phyloP scores from a whole-genome alignment of 53 echinoderm and acorn worm genomes.

The Temnopleurus reevesii region DNA sequence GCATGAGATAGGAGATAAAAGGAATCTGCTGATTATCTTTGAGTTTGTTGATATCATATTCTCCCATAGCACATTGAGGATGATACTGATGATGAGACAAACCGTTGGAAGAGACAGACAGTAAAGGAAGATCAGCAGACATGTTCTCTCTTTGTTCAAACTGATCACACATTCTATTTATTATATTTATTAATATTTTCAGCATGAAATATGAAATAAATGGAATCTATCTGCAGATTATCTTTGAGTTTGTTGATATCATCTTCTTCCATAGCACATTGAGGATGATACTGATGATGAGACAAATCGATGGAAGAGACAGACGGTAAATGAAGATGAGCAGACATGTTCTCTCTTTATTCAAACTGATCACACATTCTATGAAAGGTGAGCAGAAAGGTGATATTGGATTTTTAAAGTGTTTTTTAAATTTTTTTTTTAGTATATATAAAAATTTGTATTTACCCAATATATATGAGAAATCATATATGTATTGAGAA shows the following conservation, averaged over 20 bases:
- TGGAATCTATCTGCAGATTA: background rate
- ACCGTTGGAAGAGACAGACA: conserved; percentile 59
- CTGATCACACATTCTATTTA: conserved; percentile 79
- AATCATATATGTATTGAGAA: too few species aligned
- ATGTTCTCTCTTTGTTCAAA: conserved; percentile 70
- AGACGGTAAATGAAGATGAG: conserved; percentile 18
- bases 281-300: background rate
- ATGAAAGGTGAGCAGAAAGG: conserved; percentile 65
- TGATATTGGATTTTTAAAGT: too few species aligned
- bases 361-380: conserved; percentile 76
- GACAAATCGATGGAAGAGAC: conserved; percentile 54
- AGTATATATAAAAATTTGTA: too few species aligned
- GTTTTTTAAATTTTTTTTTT: too few species aligned
- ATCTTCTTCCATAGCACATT: background rate
- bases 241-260: background rate
- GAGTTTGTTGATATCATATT: too few species aligned
- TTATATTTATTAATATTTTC: too few species aligned
- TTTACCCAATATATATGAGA: too few species aligned
- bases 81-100: background rate
- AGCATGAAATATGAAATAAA: too few species aligned
- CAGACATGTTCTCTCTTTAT: conserved; percentile 78
- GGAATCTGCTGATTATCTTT: too few species aligned
- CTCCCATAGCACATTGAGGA: background rate
- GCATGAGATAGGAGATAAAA: too few species aligned
- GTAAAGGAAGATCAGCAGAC: conserved; percentile 55